Evolutionary conservation across 2,113 vertebrate genomes (phyloP), one percentile per base, ranked within the genome.

Genomic region (Lagopus muta): DNA sequence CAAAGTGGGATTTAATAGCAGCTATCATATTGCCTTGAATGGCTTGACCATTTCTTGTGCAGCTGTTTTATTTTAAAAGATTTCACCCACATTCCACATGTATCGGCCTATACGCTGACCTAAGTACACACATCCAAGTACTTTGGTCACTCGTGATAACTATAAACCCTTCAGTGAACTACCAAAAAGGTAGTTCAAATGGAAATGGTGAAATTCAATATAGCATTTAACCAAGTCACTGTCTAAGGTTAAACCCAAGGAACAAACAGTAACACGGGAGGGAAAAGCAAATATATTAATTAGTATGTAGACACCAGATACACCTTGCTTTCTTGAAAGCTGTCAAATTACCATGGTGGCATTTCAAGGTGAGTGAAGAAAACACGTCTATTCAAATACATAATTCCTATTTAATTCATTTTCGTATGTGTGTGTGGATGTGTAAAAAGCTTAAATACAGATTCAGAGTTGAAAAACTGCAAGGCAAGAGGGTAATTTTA

Each of bases 51-150:
- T 94, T 97, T 96, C 93, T 93, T 83, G 96, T 64, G 87, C 97
- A 98, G 97, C 97, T 98, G 98, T 97, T 98, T 98, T 88, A 89
- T 96, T 98, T 98, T 98, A 98, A 97, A 96, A 97, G 88, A 97
- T 92, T 95, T 95, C 85, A 64, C 81, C 90, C 92, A 83, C 91
- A 71, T 77, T 80, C 84, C 95, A 88, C 93, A 93, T 89, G 90
- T 76, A 85, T 52, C 30, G 71, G 77, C 48, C 94, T 94, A 71
- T 74, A 57, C 32, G 13, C 48, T 96, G 97, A 97, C 96, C 97
- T 57, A 48, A 92, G 90, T 60, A 86, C 7, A 75, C 81, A 87
- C 57, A 95, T 32, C 88, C 94, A 95, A 97, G 96, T 96, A 89
- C 94, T 62, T 72, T 60, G 96, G 92, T 97, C 93, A 76, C 83